A percentile compares a stretch with the other conserved stretches of the same genome.
These are phyloP conservation scores for Eulithis testata DNA, from an alignment of 2,888 invertebrate genomes.

Conservation along the genomic window DNA sequence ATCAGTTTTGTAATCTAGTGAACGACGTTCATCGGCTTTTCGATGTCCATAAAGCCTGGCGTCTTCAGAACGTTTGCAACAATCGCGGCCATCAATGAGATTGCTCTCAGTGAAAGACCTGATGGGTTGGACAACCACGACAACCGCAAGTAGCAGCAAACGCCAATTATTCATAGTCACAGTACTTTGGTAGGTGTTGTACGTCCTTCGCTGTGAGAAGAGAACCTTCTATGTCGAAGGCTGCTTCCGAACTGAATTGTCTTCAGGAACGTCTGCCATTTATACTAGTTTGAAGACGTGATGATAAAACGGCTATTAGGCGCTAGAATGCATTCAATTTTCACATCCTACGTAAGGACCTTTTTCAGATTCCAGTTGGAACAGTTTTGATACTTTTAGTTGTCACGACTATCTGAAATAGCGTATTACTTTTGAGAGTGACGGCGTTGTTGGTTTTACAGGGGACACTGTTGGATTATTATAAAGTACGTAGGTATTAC, in stretches of 20 bases:
- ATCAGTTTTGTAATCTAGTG: constrained; percentile 38
- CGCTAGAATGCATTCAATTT: constrained; percentile 81
- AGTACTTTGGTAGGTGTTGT: constrained; percentile 51
- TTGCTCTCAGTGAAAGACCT: constrained; percentile 64
- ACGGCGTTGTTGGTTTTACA: too few species aligned
- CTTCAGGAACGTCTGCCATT: constrained; percentile 51
- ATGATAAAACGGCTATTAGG: constrained; percentile 70
- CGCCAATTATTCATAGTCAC: constrained; percentile 82
- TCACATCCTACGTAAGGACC: constrained; percentile 63
- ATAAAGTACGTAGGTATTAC: too few species aligned
- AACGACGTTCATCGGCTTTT: constrained; percentile 24
- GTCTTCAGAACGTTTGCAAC: constrained; percentile 58
- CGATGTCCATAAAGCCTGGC: constrained; percentile 44
- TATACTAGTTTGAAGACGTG: constrained; percentile 60
- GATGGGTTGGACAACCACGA: constrained; percentile 70
- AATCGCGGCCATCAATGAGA: constrained; percentile 74
- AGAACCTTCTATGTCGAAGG: constrained; percentile 61
- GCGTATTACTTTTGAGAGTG: too few species aligned
- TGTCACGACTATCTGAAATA: too few species aligned
- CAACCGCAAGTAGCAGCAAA: constrained; percentile 74
- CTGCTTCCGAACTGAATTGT: constrained; percentile 68
- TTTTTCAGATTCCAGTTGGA: constrained; percentile 33
- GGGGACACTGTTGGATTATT: too few species aligned
- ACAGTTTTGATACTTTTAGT: constrained; percentile 47
- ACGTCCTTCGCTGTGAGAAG: constrained; percentile 57